phyloP scores from a whole-genome alignment of 2,797 vertebrate species.

The Tauraco hartlaubi region DNA sequence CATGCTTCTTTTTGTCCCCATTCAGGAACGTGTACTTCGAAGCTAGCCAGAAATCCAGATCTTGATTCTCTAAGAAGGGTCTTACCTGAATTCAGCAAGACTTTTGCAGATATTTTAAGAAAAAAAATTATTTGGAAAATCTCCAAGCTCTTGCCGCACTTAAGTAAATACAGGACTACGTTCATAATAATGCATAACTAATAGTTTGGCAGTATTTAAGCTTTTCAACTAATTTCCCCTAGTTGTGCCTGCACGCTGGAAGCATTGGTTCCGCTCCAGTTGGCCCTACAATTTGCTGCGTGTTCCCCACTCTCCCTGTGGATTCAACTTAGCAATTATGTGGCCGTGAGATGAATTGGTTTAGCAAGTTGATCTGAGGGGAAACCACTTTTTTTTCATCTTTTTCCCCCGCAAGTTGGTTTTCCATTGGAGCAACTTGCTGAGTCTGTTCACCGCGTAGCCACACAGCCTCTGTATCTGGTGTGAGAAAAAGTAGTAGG shows the following conservation, averaged over 20 bases:
- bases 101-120: background rate
- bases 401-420: background rate
- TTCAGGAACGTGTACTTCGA: background rate
- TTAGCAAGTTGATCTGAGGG: background rate
- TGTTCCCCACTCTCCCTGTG: background rate
- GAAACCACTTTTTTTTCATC: background rate
- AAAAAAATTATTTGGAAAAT: background rate
- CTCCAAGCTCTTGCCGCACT: background rate
- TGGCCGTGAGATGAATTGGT: background rate
- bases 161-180: background rate
- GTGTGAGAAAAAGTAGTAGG: background rate
- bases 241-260: background rate
- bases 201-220: background rate
- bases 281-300: background rate
- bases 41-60: background rate
- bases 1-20: background rate
- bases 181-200: background rate
- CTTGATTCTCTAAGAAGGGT: background rate
- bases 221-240: background rate
- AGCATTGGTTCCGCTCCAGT: accelerated
- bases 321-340: background rate
- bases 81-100: background rate
- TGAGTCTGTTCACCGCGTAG: accelerated
- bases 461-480: background rate
- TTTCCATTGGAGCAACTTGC: constrained; percentile 17